Evolutionary conservation across 2,113 vertebrate species (phyloP).

Genomic region (Heterotis niloticus): DNA sequence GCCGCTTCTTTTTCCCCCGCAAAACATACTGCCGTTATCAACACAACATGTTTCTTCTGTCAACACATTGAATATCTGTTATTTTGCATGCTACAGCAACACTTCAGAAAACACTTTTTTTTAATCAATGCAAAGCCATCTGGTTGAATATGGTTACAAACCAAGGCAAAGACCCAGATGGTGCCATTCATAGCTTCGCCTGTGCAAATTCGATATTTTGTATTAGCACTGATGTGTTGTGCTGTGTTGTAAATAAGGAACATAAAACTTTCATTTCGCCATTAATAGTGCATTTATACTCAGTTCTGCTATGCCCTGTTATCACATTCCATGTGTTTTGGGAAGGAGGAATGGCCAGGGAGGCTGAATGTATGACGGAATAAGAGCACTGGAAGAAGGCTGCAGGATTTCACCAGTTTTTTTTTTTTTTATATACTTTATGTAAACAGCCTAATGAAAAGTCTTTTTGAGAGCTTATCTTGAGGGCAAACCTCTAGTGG

Average conservation of each 20-base stretch:
- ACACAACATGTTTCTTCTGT: conserved; percentile 12
- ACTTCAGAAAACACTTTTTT: conserved; percentile 10
- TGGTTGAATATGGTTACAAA: conserved; percentile 21
- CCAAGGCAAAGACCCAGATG: conserved; percentile 47
- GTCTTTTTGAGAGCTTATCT: no score
- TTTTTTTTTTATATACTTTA: no score
- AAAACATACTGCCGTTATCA: neutral
- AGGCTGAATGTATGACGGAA: no score
- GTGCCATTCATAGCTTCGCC: conserved; percentile 47
- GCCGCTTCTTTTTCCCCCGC: no score
- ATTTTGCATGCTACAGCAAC: neutral
- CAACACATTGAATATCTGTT: conserved; percentile 7
- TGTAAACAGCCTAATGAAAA: no score
- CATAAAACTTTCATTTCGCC: no score
- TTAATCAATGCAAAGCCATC: conserved; percentile 3
- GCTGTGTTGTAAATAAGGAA: conserved; percentile 46
- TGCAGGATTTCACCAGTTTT: no score
- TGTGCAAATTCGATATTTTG: conserved; percentile 5
- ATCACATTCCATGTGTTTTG: no score
- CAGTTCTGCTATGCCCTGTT: neutral
- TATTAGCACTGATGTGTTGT: conserved; percentile 46
- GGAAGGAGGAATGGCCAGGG: no score
- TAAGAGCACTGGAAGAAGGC: no score
- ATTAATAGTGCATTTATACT: neutral
- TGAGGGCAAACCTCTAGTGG: no score